Conservation (phyloP, 2,888 invertebrate species). For the Campaea margaritaria region DNA sequence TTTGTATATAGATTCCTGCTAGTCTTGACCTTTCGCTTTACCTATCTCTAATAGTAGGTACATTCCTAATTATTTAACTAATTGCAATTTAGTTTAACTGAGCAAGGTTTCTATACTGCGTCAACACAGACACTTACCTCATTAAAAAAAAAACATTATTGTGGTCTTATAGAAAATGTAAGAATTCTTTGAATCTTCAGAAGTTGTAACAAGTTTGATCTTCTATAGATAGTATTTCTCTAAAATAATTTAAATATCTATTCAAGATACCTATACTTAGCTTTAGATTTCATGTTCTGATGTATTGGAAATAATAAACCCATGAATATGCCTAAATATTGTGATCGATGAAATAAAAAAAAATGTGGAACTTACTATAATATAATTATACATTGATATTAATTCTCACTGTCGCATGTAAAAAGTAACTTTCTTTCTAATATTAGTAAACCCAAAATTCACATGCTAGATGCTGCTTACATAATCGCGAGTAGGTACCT, state of each 20-base stretch:
- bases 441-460: too few relatives aligned
- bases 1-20: conserved; percentile 29
- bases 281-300: conserved; percentile 1
- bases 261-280: conserved; percentile 3
- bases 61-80: conserved; percentile 31
- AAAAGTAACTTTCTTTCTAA: too few relatives aligned
- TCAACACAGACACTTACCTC: too few relatives aligned
- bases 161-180: too few relatives aligned
- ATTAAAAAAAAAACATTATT: too few relatives aligned
- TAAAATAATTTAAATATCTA: neutral
- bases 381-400: too few relatives aligned
- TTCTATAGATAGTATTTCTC: conserved; percentile 13
- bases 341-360: too few relatives aligned
- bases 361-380: too few relatives aligned
- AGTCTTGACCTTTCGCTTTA: conserved; percentile 26
- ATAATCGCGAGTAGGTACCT: too few relatives aligned
- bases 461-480: too few relatives aligned
- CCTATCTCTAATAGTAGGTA: conserved; percentile 22
- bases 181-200: conserved; percentile 30
- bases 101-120: conserved; percentile 15
- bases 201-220: conserved; percentile 26
- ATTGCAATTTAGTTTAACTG: conserved; percentile 1
- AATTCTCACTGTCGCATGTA: too few relatives aligned
- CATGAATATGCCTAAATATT: neutral
- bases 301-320: neutral